phyloP scores from a whole-genome alignment of 2,888 invertebrate genomes.

The Desoria tigrina region DNA sequence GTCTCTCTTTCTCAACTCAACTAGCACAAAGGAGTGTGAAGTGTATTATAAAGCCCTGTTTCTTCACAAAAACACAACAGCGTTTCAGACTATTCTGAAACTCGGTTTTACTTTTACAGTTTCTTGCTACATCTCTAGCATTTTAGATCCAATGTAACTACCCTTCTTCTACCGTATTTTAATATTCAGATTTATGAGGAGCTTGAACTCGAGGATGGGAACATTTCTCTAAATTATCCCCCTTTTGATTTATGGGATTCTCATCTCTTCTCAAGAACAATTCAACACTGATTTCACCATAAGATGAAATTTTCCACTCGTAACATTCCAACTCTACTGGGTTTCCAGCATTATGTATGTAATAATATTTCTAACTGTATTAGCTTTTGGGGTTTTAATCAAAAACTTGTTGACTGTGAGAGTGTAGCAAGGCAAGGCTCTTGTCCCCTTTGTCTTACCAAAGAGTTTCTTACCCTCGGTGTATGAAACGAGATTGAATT shows the following conservation, averaged over 20 bases:
- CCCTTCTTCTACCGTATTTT: conserved; percentile 16
- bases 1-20: neutral
- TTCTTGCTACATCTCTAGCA: neutral
- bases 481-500: conserved; percentile 1
- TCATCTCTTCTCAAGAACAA: neutral
- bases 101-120: neutral
- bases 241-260: conserved; percentile 34
- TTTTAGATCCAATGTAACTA: neutral
- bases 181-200: conserved; percentile 40
- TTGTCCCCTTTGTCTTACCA: too few species aligned
- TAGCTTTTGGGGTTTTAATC: neutral
- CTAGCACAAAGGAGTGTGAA: too few species aligned
- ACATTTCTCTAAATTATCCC: conserved; percentile 40
- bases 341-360: too few species aligned
- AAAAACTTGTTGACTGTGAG: conserved; percentile 3
- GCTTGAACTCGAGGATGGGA: conserved; percentile 30
- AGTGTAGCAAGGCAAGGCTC: too few species aligned
- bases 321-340: too few species aligned
- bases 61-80: neutral
- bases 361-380: too few species aligned
- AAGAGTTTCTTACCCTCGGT: neutral
- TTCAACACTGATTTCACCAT: too few species aligned
- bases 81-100: neutral
- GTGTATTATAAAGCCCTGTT: neutral
- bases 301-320: too few species aligned